These are phyloP conservation scores for Trachops cirrhosus DNA, from an alignment of 2,797 vertebrate genomes.

Conservation along the genomic window DNA sequence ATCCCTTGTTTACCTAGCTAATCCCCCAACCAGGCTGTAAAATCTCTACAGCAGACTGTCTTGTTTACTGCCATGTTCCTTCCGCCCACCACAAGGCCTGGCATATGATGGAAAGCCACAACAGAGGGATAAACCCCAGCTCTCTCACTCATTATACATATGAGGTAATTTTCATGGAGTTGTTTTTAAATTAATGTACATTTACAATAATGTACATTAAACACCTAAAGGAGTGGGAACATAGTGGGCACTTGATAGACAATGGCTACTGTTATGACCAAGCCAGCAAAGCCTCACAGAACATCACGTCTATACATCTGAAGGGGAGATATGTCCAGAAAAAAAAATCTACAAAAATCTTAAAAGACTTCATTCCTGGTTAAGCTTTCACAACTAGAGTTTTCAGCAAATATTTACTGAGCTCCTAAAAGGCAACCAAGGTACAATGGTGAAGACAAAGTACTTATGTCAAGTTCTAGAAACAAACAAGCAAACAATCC, in stretches of 20 bases:
- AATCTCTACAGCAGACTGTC: not conserved
- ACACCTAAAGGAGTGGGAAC: not conserved
- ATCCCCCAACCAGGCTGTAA: not conserved
- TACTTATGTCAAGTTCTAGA: not conserved
- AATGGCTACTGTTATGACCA: not conserved
- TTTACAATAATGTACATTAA: not conserved
- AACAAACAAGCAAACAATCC: constrained; percentile 23
- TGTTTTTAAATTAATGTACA: not conserved
- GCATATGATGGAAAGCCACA: not conserved
- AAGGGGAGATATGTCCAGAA: not conserved
- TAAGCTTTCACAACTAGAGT: not conserved
- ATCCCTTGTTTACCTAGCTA: not conserved
- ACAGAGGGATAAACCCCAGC: not conserved
- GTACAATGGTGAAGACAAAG: not conserved
- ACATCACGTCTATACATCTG: not conserved
- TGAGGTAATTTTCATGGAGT: not conserved
- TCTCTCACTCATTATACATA: not conserved
- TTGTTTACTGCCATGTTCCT: not conserved
- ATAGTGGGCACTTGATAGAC: not conserved
- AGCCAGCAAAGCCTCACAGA: not conserved
- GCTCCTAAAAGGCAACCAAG: not conserved
- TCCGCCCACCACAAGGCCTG: not conserved
- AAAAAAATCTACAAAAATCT: not conserved
- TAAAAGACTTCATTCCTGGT: not conserved
- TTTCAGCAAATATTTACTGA: constrained; percentile 7